Conservation (phyloP, 2,888 invertebrate genomes). For the Trisateles emortualis region DNA sequence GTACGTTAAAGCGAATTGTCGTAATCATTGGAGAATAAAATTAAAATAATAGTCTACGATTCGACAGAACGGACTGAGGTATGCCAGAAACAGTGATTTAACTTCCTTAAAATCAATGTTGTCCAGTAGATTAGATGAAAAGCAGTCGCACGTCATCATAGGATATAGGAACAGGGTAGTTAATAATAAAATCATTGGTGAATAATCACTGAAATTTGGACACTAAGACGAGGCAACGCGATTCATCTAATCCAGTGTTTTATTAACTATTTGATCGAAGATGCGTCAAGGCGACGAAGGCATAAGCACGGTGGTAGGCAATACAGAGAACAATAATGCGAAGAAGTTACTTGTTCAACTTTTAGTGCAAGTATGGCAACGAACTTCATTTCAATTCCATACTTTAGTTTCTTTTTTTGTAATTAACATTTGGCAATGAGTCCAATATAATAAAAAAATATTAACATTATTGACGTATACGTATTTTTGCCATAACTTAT, state of each 20-base stretch:
- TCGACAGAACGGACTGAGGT: slow-evolving; percentile 69
- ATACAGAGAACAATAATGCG: slow-evolving; percentile 46
- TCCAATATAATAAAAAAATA: slow-evolving; percentile 5
- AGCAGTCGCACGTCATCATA: slow-evolving; percentile 59
- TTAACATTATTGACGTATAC: slow-evolving; percentile 32
- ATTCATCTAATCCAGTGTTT: slow-evolving; percentile 80
- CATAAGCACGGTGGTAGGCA: slow-evolving; percentile 39
- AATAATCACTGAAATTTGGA: slow-evolving; percentile 83
- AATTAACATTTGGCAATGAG: slow-evolving; percentile 26
- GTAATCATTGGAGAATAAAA: slow-evolving; percentile 50
- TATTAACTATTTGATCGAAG: slow-evolving; percentile 76
- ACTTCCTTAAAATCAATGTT: slow-evolving; percentile 46
- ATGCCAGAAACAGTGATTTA: slow-evolving; percentile 57
- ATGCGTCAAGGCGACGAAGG: slow-evolving; percentile 67
- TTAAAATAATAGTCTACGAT: slow-evolving; percentile 42
- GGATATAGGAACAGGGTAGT: slow-evolving; percentile 81
- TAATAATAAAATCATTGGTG: slow-evolving; percentile 84
- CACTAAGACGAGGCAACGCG: slow-evolving; percentile 58
- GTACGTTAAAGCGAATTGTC: slow-evolving; percentile 60
- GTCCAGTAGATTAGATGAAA: slow-evolving; percentile 80
- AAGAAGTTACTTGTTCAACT: slow-evolving; percentile 49
- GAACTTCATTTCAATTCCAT: slow-evolving; percentile 16
- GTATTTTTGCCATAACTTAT: slow-evolving; percentile 45
- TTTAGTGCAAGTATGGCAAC: slow-evolving; percentile 48
- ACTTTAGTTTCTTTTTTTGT: too few species aligned